Evolutionary conservation across 2,888 invertebrate species (phyloP).

Genomic region (Trissonchulus sp.): DNA sequence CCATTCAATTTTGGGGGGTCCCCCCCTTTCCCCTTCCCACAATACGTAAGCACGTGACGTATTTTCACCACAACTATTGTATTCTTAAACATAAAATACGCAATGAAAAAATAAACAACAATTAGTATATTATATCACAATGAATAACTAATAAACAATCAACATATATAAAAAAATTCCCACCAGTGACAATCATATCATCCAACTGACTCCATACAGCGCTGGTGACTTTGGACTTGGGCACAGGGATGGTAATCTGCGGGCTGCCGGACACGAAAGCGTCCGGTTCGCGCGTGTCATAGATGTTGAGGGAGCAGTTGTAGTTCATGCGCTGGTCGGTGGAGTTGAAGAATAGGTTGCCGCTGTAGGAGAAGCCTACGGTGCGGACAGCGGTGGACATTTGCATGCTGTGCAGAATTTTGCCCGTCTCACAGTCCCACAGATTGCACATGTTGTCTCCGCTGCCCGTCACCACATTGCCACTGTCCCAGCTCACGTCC

Average conservation of each 20-base stretch:
- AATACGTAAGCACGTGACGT: too few species aligned
- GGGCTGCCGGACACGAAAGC: background rate
- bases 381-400: constrained; percentile 84
- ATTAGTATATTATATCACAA: too few species aligned
- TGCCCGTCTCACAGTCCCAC: constrained; percentile 73
- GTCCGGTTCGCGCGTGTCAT: constrained; percentile 29
- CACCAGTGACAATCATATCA: constrained; percentile 73
- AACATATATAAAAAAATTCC: too few species aligned
- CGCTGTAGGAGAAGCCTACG: constrained; percentile 83
- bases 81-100: too few species aligned
- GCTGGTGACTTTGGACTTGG: constrained; percentile 77
- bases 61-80: too few species aligned
- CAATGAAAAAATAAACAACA: too few species aligned
- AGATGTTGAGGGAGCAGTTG: constrained; percentile 30
- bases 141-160: too few species aligned
- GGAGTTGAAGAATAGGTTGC: constrained; percentile 81
- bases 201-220: constrained; percentile 90
- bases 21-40: too few species aligned
- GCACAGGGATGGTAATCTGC: constrained; percentile 67
- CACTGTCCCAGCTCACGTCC: constrained; percentile 89
- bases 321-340: constrained; percentile 85
- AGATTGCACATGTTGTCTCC: constrained; percentile 84
- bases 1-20: too few species aligned
- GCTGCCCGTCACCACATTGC: constrained; percentile 80
- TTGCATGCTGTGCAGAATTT: constrained; percentile 67